Base-by-base conservation (phyloP, 2,888 invertebrate species). In the Ctena decussata region DNA sequence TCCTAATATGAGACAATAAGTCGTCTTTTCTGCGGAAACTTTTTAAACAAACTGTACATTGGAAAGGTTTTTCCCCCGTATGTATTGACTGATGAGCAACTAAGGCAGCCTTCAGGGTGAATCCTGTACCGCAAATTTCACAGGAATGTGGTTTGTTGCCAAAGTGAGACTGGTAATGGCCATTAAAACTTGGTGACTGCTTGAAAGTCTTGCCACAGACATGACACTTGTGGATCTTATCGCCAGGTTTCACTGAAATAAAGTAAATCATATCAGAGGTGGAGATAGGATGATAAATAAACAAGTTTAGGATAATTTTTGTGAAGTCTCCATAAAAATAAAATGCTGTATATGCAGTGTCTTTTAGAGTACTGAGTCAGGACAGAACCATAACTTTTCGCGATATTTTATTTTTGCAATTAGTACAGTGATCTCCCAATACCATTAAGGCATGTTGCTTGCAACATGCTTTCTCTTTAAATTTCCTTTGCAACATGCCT, bases 11-110 rank as follows among this genome's bases (percentile, higher is more conserved):
- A 18, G 82, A 83, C 30, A 88, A 69, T 81, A 91, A 84, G 60
- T 91, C 91, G 65, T 91, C 90, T 76, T 91, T 91, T 6, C 91
- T 82, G 12, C 91, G 57, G 86, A 91, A 91, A 27, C 85, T 75
- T 79, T 91, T 91, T 12, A 83, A 70, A 70, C 91, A 91, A 35
- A 86, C 71, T 12, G 57, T 73, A 80, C 91, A 91, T 0, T 80
- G 76, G 69, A 86, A 91, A 0, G 91, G 91, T 69, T 90, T 87
- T 37, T 86, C 89, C 0, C 91, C 91, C 32, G 88, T 87, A 82
- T 91, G 91, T 18, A 91, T 90, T 0, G 88, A 81, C 21, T 85
- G 84, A 32, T 91, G 91, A 3, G 91, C 89, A 0, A 91, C 85
- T 24, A 91, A 72, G 32, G 88, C 88, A 18, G 85, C 85, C 69